These are phyloP conservation scores for Sterna hirundo DNA, from an alignment of 2,113 vertebrate species.

Conservation along the genomic window DNA sequence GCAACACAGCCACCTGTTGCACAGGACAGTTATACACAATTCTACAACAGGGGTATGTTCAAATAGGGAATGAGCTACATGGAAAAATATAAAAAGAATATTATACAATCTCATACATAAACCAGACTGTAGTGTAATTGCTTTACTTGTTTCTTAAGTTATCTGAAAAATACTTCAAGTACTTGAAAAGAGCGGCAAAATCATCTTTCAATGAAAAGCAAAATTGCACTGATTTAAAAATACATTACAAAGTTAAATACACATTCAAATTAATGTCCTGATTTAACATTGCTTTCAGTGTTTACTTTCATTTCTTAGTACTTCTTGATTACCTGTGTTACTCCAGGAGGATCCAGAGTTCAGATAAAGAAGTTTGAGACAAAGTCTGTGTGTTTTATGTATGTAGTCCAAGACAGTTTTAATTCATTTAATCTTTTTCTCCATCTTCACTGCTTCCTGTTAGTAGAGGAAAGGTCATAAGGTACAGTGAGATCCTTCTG, in stretches of 20 bases:
- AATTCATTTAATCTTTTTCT: slow-evolving; percentile 85
- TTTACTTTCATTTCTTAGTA: not conserved
- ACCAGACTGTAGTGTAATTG: slow-evolving; percentile 31
- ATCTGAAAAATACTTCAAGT: slow-evolving; percentile 48
- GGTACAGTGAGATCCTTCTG: not conserved
- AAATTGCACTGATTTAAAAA: slow-evolving; percentile 65
- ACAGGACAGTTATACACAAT: slow-evolving; percentile 49
- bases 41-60: slow-evolving; percentile 48
- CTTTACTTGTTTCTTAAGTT: slow-evolving; percentile 57
- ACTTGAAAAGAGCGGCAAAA: slow-evolving; percentile 47
- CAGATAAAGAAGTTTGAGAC: not conserved
- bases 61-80: slow-evolving; percentile 39
- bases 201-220: slow-evolving; percentile 45
- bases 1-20: slow-evolving; percentile 52
- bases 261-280: slow-evolving; percentile 56
- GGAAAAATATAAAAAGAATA: slow-evolving; percentile 58
- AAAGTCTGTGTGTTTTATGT: not conserved
- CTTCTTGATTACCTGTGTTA: slow-evolving; percentile 27
- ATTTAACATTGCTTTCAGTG: slow-evolving; percentile 45
- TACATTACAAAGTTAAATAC: slow-evolving; percentile 59
- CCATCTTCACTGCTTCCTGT: slow-evolving; percentile 97
- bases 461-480: slow-evolving; percentile 33
- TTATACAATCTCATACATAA: slow-evolving; percentile 55
- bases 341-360: not conserved
- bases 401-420: not conserved